These are phyloP conservation scores for Chrysaora quinquecirrha DNA, from an alignment of 30 jellyfish, hydroid and myxozoan species.

Conservation along the genomic window DNA sequence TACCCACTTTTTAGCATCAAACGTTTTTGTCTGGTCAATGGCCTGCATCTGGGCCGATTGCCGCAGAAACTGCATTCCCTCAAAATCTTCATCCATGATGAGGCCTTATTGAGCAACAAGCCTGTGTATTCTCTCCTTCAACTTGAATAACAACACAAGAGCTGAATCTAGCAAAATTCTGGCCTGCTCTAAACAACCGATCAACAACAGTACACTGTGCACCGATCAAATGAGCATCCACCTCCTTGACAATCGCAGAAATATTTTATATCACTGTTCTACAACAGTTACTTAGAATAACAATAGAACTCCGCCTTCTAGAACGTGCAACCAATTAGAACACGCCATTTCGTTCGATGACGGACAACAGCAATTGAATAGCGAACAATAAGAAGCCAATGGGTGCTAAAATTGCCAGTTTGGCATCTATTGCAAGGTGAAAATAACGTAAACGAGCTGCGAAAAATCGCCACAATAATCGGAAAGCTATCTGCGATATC, in stretches of 20 bases:
- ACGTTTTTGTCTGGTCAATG: constrained; percentile 92
- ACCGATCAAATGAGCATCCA: constrained; percentile 84
- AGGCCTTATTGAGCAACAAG: constrained; percentile 10
- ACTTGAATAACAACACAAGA: no score
- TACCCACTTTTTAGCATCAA: constrained; percentile 97
- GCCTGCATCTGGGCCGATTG: constrained; percentile 80
- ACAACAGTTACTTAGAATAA: constrained; percentile 77
- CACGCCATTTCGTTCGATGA: constrained; percentile 80
- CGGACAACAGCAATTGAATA: constrained; percentile 59
- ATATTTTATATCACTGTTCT: constrained; percentile 67
- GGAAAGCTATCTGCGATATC: not conserved
- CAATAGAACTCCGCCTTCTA: constrained; percentile 76
- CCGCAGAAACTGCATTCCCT: constrained; percentile 91
- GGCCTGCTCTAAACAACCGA: constrained; percentile 67
- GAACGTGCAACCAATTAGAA: constrained; percentile 67
- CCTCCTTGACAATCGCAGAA: constrained; percentile 48
- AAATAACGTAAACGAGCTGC: not conserved
- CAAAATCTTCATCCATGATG: constrained; percentile 37
- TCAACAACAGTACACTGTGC: constrained; percentile 71
- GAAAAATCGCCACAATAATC: not conserved
- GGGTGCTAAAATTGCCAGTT: constrained; percentile 48
- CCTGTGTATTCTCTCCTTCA: no score
- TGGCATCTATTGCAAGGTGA: constrained; percentile 52
- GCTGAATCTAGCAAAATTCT: no score
- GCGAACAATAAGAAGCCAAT: constrained; percentile 40